Evolutionary conservation across 2,888 invertebrate species (phyloP), one percentile per base, ranked within the genome.

Genomic region (Heliconius ismenius): DNA sequence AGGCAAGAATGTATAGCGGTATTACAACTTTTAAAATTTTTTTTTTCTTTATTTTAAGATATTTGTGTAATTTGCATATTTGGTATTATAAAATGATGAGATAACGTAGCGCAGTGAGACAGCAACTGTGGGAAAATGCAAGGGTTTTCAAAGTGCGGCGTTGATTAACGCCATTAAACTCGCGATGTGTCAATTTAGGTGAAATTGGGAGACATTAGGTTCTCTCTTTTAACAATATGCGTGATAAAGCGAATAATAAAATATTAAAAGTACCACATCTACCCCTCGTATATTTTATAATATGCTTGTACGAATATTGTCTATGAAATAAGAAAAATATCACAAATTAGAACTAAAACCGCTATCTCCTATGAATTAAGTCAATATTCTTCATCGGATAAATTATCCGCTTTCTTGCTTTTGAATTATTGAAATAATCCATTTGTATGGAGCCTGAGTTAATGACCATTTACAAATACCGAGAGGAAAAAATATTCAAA

Each of bases 401-500:
- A 90, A 90, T 91, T 88, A 90, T 89, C 86, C 86, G 86, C 86
- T 87, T 88, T 88, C 82, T 87, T 85, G 83, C 84, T 84, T 85
- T 85, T 86, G 89, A 90, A 90, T 91, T 89, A 90, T 90, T 89
- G 88, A 89, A 90, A 91, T 90, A 89, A 90, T 90, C 88, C 89
- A 85, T 85, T 87, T 86, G 86, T 88, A 87, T 83, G 86, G 85
- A 84, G 86, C 84, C 84, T 83, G 82, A 86, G 87, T 86, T 88
- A 87, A 89, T 88, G 87, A 87, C 85, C 83, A 84, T 81, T 82
- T 83, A 84, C 84, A 85, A 85, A 86, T 85, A 84, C 83, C 79
- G 79, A 78, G 80, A 64, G 81, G 82, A 82, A 83, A 82, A 83
- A 83, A 83, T 82, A 83, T 82, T 83, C 79, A 79, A 79, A 77